Evolutionary conservation across 2,888 invertebrate genomes (phyloP).

Genomic region (Chrysomela aeneicollis): DNA sequence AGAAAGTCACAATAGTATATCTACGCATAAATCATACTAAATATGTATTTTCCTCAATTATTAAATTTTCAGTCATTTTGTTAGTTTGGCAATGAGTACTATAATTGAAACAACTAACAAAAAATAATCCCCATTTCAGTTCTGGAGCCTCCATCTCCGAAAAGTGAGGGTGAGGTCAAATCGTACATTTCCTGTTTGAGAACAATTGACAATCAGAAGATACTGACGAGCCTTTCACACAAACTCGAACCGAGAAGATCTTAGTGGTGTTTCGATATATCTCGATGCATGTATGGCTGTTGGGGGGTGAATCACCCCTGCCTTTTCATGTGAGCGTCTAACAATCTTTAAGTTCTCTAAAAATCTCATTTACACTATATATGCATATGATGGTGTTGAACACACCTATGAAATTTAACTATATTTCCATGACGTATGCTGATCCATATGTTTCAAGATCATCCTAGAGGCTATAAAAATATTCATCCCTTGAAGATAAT

Average conservation of each 20-base stretch:
- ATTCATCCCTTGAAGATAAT: too few species aligned
- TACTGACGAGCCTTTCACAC: constrained; percentile 79
- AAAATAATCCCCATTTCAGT: constrained; percentile 61
- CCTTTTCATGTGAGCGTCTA: constrained; percentile 41
- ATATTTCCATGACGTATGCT: constrained; percentile 18
- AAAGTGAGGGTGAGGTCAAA: constrained; percentile 74
- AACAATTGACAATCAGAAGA: constrained; percentile 82
- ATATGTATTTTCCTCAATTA: too few species aligned
- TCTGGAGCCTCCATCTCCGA: constrained; percentile 74
- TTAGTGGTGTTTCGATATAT: constrained; percentile 53
- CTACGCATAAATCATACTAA: too few species aligned
- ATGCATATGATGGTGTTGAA: too few species aligned
- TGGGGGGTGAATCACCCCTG: constrained; percentile 44
- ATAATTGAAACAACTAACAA: background rate
- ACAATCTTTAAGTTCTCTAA: constrained; percentile 22
- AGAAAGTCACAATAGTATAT: too few species aligned
- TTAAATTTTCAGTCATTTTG: too few species aligned
- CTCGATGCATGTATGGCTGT: too few species aligned
- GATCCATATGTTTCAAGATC: too few species aligned
- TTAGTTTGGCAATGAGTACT: background rate
- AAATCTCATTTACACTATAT: too few species aligned
- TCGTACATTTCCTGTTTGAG: constrained; percentile 76
- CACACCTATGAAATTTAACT: too few species aligned
- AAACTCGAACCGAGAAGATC: constrained; percentile 74
- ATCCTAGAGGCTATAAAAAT: too few species aligned